Evolutionary conservation across 2,113 vertebrate species (phyloP).

Genomic region (Mormyrus iriodes): DNA sequence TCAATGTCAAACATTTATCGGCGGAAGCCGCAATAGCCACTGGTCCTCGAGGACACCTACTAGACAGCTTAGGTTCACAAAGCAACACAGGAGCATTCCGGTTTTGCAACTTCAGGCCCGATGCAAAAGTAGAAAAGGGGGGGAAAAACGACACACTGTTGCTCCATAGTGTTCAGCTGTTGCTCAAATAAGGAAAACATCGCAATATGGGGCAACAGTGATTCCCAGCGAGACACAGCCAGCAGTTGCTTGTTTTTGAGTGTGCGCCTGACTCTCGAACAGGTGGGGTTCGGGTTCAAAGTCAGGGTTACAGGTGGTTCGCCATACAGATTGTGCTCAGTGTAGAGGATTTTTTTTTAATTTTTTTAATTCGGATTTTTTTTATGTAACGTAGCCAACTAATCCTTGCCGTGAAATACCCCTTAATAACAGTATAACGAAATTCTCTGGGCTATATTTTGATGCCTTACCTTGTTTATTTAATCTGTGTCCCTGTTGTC

Average conservation of each 20-base stretch:
- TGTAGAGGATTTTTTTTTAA: not conserved
- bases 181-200: slow-evolving; percentile 2
- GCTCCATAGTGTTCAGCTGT: not conserved
- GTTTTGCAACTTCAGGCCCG: slow-evolving; percentile 15
- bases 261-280: not conserved
- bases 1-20: not conserved
- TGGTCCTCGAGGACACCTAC: not conserved
- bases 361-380: not conserved
- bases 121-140: not conserved
- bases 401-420: not conserved
- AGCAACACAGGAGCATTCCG: not conserved
- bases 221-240: not conserved
- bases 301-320: not conserved
- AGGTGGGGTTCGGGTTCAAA: not conserved
- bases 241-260: not conserved
- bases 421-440: not conserved
- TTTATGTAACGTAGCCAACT: not conserved
- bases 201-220: not conserved
- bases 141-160: not conserved
- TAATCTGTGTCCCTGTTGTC: not conserved
- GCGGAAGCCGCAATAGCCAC: not conserved
- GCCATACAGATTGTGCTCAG: not conserved
- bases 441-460: not conserved
- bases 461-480: not conserved
- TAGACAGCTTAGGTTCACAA: not conserved